A percentile compares a stretch with the other conserved stretches of the same genome.
Conservation (phyloP, 2,888 invertebrate species). For the Philopedon plagiatum region DNA sequence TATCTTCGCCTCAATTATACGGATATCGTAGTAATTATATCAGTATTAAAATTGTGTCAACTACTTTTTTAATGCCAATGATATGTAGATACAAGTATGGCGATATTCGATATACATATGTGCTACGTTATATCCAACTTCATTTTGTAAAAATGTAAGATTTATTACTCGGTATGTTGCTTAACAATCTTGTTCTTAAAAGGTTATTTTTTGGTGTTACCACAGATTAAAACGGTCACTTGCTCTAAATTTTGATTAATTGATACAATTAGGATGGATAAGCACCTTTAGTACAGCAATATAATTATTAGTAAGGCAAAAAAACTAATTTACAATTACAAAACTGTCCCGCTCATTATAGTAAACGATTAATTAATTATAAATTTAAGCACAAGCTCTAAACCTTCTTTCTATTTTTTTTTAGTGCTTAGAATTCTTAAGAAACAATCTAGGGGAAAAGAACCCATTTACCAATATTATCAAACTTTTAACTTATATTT, state of each 20-base stretch:
- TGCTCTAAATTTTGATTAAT: not conserved
- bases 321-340: no score
- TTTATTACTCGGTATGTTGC: not conserved
- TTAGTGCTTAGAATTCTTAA: no score
- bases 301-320: no score
- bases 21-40: not conserved
- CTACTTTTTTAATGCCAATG: not conserved
- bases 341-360: no score
- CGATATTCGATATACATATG: not conserved
- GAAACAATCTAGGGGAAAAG: no score
- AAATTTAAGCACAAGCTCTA: no score
- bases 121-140: not conserved
- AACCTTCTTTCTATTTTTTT: no score
- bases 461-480: no score
- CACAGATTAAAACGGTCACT: not conserved
- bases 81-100: not conserved
- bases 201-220: slow-evolving; percentile 5
- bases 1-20: not conserved
- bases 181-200: slow-evolving; percentile 4
- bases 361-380: no score
- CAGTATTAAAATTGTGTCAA: slow-evolving; percentile 8
- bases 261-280: not conserved
- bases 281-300: no score
- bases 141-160: not conserved
- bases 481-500: no score